A percentile compares a stretch with the other conserved stretches of the same genome.
phyloP scores from a whole-genome alignment of 2,113 vertebrate genomes.

The Scytalopus superciliaris region DNA sequence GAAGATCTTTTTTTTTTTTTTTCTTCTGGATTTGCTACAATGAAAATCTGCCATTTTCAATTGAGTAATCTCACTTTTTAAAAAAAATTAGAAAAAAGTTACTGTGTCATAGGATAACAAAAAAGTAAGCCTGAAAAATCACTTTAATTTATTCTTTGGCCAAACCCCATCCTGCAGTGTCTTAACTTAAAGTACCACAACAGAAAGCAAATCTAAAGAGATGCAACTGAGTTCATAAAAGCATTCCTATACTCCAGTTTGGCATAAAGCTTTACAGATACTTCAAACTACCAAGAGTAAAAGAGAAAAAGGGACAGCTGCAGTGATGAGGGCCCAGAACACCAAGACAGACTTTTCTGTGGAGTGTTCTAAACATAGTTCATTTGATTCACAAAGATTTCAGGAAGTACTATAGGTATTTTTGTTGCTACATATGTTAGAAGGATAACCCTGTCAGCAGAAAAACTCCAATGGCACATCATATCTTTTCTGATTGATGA shows the following conservation, averaged over 20 bases:
- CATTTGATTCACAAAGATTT: not conserved
- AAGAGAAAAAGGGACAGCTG: not conserved
- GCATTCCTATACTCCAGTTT: constrained; percentile 75
- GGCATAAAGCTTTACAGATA: constrained; percentile 79
- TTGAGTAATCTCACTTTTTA: constrained; percentile 73
- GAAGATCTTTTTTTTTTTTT: not conserved
- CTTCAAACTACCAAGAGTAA: constrained; percentile 64
- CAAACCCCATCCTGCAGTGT: constrained; percentile 76
- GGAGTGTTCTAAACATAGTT: not conserved
- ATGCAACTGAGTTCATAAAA: constrained; percentile 80
- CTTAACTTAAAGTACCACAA: constrained; percentile 78
- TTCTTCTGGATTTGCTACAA: constrained; percentile 72
- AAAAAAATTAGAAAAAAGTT: constrained; percentile 53
- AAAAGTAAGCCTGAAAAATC: not conserved
- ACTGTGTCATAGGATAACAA: not conserved
- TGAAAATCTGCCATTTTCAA: constrained; percentile 80
- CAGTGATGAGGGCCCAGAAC: not conserved
- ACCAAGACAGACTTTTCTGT: not conserved
- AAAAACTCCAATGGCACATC: not conserved
- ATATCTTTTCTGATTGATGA: not conserved
- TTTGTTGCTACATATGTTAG: not conserved
- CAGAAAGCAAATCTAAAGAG: constrained; percentile 77
- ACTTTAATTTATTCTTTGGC: constrained; percentile 70
- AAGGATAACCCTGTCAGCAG: not conserved
- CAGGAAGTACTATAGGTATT: not conserved